phyloP scores from a whole-genome alignment of 2,113 vertebrate species.

The Cariama cristata region DNA sequence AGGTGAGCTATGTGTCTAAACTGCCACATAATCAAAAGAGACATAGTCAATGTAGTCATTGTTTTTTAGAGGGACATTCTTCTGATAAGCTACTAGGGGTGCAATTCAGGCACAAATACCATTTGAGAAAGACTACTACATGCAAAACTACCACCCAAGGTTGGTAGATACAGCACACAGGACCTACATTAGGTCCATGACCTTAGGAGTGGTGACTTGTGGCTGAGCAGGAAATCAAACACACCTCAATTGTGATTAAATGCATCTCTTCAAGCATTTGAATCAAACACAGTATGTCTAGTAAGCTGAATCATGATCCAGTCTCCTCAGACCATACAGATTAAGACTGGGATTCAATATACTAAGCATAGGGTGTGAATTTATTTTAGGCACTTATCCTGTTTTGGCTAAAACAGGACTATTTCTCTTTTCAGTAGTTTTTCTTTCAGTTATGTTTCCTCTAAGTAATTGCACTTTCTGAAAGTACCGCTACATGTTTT shows the following conservation, averaged over 20 bases:
- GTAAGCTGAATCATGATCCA: not conserved
- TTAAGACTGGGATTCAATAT: not conserved
- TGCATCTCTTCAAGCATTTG: not conserved
- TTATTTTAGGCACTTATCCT: not conserved
- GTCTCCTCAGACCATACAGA: not conserved
- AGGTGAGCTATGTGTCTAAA: not conserved
- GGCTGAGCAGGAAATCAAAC: not conserved
- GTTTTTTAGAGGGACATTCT: not conserved
- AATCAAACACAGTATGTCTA: not conserved
- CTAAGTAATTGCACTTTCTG: too few relatives aligned
- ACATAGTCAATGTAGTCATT: not conserved
- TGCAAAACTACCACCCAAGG: not conserved
- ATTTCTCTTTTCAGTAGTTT: too few relatives aligned
- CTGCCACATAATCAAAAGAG: slow-evolving; percentile 30
- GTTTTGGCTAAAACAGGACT: too few relatives aligned
- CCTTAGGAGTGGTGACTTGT: not conserved
- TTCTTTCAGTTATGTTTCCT: too few relatives aligned
- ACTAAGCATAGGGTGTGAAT: not conserved
- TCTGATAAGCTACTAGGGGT: not conserved
- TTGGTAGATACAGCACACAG: not conserved
- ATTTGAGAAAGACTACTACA: not conserved
- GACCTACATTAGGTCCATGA: not conserved
- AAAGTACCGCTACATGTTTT: too few relatives aligned
- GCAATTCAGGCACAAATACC: not conserved
- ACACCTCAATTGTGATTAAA: not conserved